Base-by-base conservation (phyloP, 2,888 invertebrate genomes). In the Priocnemis perturbator region DNA sequence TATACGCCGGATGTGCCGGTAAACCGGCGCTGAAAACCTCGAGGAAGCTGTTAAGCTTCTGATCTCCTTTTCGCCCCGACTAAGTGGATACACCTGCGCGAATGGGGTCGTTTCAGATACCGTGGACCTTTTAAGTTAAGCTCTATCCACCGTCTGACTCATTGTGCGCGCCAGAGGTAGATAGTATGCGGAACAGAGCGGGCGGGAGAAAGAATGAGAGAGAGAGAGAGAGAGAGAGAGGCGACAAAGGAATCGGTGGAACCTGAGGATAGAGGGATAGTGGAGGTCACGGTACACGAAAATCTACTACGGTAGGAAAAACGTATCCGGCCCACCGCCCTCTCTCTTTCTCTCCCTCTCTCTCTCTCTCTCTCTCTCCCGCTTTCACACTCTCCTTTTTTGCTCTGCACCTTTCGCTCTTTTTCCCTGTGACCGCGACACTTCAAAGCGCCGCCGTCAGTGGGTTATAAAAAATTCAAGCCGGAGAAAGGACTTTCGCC, bases 111-210 rank as follows among this genome's bases (percentile, higher is more conserved):
- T 79, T 79, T 79, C 73, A 66, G 69, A 78, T 77, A 75, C 74
- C 67, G 74, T 69, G 74, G 78, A 77, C 79, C 79, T 79, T 79
- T 79, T 78, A 78, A 78, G 78, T 78, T 79, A 77, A 79, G 78
- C 78, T 73, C 76, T 71, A 50, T 55, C 73, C 71, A 77, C 74
- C 67, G 74, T 70, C 64, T 56, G 67, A 69, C 74, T 78, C 78
- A 74, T 78, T 78, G 74, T 74, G 66, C 68, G 37, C 57, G 64
- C 11, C n/a, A 48, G 61, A 61, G 67, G 50, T 37, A 44, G n/a
- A 19, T 19, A 20, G 19, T 11, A n/a, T 5, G 57, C 48, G 66
- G 55, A 62, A 69, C 55, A 30, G 60, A 50, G 63, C 23, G 17
- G 55, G 26, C 21, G 17, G 11, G 17, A n/a, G n/a, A n/a, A n/a